Conservation (phyloP, 2,888 invertebrate species). For the Eilema depressum region DNA sequence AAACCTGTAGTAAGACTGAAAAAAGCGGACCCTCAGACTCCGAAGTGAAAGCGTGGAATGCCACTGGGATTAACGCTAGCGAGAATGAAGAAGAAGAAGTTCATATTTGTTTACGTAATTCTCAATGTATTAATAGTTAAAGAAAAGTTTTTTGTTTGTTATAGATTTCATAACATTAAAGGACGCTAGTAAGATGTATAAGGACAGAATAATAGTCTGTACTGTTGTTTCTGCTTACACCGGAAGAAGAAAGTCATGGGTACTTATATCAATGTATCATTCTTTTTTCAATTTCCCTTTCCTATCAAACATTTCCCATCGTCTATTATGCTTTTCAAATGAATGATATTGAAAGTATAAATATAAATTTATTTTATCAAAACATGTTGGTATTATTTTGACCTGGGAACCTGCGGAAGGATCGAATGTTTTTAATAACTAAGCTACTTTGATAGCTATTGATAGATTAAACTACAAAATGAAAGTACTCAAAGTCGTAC, state of each 20-base stretch:
- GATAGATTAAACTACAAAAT: not conserved
- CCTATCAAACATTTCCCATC: not conserved
- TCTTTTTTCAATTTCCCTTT: too few relatives aligned
- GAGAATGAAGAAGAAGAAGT: too few relatives aligned
- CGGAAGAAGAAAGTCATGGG: not conserved
- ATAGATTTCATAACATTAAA: too few relatives aligned
- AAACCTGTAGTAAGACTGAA: too few relatives aligned
- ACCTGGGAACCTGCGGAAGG: not conserved
- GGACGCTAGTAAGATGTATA: too few relatives aligned
- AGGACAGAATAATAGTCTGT: not conserved
- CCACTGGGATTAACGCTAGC: too few relatives aligned
- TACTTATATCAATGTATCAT: not conserved
- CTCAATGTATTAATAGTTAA: too few relatives aligned
- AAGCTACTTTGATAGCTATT: not conserved
- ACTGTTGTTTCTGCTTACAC: not conserved
- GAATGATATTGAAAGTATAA: constrained; percentile 3
- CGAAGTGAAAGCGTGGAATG: too few relatives aligned
- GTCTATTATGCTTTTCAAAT: not conserved
- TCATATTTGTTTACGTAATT: too few relatives aligned
- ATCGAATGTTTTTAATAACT: not conserved
- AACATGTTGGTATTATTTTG: not conserved
- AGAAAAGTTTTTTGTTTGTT: too few relatives aligned
- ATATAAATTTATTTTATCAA: not conserved
- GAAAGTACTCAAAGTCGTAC: too few relatives aligned
- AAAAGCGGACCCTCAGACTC: too few relatives aligned